These are phyloP conservation scores for Melolontha melolontha DNA, from an alignment of 2,888 invertebrate species.

Conservation along the genomic window DNA sequence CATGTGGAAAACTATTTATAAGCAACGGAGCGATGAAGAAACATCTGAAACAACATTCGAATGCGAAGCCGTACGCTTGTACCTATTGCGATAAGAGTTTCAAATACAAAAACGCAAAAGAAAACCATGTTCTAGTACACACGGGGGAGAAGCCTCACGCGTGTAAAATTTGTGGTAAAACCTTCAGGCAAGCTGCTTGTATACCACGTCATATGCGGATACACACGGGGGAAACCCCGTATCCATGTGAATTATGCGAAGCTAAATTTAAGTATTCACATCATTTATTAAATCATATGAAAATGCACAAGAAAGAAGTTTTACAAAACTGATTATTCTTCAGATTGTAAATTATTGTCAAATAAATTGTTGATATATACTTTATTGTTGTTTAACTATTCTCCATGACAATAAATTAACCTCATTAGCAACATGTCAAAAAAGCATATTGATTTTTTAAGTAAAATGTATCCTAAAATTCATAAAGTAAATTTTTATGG, in stretches of 20 bases:
- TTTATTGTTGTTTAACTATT: no score
- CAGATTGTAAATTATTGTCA: no score
- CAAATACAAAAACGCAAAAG: constrained; percentile 31
- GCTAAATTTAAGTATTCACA: no score
- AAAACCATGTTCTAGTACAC: constrained; percentile 51
- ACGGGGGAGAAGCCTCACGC: constrained; percentile 57
- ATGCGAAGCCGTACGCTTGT: constrained; percentile 36
- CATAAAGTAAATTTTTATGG: no score
- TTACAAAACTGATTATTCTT: no score
- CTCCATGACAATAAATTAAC: no score
- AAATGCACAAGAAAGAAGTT: no score
- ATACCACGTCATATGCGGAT: constrained; percentile 57
- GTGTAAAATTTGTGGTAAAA: constrained; percentile 57
- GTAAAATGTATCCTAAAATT: no score
- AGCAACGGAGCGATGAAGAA: background rate
- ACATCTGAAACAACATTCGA: background rate
- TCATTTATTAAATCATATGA: no score
- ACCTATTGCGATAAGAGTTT: constrained; percentile 46
- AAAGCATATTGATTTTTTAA: no score
- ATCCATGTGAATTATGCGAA: constrained; percentile 45
- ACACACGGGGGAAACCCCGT: constrained; percentile 58
- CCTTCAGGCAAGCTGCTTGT: constrained; percentile 56
- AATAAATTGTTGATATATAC: no score
- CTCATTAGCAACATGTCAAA: no score
- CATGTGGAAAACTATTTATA: constrained; percentile 7